Conservation (phyloP, 2,888 invertebrate species). For the Mycalesis mineus region DNA sequence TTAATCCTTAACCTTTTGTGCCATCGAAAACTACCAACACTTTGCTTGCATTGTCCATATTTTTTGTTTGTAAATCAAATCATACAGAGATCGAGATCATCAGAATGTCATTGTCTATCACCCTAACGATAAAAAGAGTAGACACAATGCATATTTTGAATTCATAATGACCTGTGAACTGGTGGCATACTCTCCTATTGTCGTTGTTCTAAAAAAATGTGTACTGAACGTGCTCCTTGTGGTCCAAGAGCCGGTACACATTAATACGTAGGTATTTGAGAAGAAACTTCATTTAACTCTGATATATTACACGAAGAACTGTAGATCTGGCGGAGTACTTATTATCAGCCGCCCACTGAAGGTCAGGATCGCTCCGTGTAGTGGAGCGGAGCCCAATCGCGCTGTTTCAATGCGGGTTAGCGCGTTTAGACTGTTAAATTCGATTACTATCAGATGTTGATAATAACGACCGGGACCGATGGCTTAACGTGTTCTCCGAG, state of each 20-base stretch:
- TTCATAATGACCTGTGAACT: conserved; percentile 69
- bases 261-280: no score
- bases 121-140: conserved; percentile 47
- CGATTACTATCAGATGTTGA: no score
- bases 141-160: conserved; percentile 73
- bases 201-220: conserved; percentile 37
- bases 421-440: no score
- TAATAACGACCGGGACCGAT: no score
- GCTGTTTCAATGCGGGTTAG: no score
- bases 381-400: no score
- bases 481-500: no score
- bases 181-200: conserved; percentile 47
- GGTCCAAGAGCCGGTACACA: conserved; percentile 45
- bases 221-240: conserved; percentile 39
- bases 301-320: no score
- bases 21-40: conserved; percentile 48
- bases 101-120: conserved; percentile 59
- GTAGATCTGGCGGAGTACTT: no score
- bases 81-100: conserved; percentile 46
- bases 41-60: conserved; percentile 40
- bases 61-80: conserved; percentile 43
- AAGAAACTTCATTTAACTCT: no score
- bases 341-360: no score
- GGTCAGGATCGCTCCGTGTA: no score
- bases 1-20: conserved; percentile 35